phyloP scores from a whole-genome alignment of 2,888 invertebrate species.

The Nomada flava region DNA sequence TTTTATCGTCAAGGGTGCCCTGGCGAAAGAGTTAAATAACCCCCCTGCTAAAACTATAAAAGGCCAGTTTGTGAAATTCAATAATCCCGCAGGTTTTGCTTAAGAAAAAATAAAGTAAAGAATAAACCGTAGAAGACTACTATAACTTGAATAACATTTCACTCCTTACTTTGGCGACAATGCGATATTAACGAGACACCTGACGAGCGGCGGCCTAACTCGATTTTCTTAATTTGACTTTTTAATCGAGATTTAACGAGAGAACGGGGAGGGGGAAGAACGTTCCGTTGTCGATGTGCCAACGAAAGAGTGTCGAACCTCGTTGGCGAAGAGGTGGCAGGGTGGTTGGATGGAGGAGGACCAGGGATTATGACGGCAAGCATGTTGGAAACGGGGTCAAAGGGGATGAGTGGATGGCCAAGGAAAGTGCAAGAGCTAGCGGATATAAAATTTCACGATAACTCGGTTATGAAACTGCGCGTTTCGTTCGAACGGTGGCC shows the following conservation, averaged over 20 bases:
- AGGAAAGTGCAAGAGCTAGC: constrained; percentile 61
- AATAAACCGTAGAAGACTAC: background rate
- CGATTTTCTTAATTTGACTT: constrained; percentile 61
- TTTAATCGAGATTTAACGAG: constrained; percentile 64
- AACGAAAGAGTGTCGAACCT: constrained; percentile 51
- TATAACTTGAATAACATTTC: constrained; percentile 1
- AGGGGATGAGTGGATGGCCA: constrained; percentile 58
- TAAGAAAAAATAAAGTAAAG: background rate
- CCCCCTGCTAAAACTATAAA: constrained; percentile 18
- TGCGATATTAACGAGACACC: constrained; percentile 45
- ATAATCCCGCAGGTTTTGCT: constrained; percentile 29
- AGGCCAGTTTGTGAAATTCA: constrained; percentile 37
- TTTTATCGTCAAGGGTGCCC: no score
- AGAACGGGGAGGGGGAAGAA: constrained; percentile 8
- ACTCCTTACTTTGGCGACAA: constrained; percentile 16
- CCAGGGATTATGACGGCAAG: constrained; percentile 65
- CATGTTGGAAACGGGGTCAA: constrained; percentile 70
- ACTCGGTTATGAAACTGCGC: constrained; percentile 69
- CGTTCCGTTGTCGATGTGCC: constrained; percentile 47
- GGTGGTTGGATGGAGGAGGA: constrained; percentile 26
- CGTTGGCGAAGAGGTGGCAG: constrained; percentile 29
- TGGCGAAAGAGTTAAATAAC: no score
- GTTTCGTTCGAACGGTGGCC: constrained; percentile 53
- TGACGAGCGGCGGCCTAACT: constrained; percentile 39
- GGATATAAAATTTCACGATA: constrained; percentile 71